A percentile compares a stretch with the other conserved stretches of the same genome.
These are phyloP conservation scores for Lampris incognitus DNA, from an alignment of 2,113 vertebrate genomes.

Conservation along the genomic window DNA sequence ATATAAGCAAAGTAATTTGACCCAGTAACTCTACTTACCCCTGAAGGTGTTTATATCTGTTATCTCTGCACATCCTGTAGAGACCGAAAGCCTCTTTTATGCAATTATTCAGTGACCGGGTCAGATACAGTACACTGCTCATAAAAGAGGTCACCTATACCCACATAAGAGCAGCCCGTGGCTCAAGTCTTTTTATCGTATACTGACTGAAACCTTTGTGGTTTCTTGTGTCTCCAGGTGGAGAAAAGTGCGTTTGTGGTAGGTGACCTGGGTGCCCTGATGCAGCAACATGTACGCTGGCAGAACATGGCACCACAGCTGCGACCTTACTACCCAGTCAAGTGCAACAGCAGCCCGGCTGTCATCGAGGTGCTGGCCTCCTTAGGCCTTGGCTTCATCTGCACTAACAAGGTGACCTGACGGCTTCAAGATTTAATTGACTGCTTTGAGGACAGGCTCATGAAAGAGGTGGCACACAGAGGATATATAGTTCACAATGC, in stretches of 20 bases:
- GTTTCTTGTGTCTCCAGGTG: constrained; percentile 77
- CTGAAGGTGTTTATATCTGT: not conserved
- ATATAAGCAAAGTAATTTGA: not conserved
- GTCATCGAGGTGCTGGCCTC: constrained; percentile 93
- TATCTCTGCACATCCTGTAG: not conserved
- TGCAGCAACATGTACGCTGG: constrained; percentile 93
- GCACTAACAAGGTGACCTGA: constrained; percentile 92
- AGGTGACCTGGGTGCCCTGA: constrained; percentile 93
- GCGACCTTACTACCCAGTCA: constrained; percentile 93
- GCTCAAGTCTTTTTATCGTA: not conserved
- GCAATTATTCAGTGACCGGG: not conserved
- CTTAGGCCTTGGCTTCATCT: constrained; percentile 93
- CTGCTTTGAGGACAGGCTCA: not conserved
- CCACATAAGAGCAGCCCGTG: not conserved
- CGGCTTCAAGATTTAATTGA: not conserved
- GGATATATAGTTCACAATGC: not conserved
- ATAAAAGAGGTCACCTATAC: not conserved
- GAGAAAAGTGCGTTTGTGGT: constrained; percentile 95
- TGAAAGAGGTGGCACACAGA: not conserved
- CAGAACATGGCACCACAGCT: constrained; percentile 87
- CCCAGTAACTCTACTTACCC: not conserved
- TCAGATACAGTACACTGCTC: not conserved
- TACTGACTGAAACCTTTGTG: not conserved
- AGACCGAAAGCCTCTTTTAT: not conserved
- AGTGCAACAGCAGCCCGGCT: constrained; percentile 92